Evolutionary conservation across 2,888 invertebrate genomes (phyloP).

Genomic region (Furcula furcula): DNA sequence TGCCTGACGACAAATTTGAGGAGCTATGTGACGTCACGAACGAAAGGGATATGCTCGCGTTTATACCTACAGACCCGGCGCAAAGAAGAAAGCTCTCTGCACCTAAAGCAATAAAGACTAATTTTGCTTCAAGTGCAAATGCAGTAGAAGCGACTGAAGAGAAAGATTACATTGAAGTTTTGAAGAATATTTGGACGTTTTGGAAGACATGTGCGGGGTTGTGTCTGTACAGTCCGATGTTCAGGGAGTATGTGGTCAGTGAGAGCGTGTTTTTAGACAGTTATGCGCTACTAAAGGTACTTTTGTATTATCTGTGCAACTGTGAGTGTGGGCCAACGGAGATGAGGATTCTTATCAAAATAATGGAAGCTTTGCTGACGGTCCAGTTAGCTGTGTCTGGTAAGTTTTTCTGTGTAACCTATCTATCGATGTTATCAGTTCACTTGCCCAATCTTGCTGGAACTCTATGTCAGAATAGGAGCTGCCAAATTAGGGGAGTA

Average conservation of each 20-base stretch:
- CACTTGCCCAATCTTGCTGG: no score
- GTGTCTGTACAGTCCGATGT: conserved; percentile 79
- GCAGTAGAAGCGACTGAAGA: conserved; percentile 33
- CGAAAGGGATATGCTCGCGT: conserved; percentile 45
- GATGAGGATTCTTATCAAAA: conserved; percentile 52
- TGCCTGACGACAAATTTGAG: conserved; percentile 50
- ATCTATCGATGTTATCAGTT: no score
- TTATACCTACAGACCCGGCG: conserved; percentile 16
- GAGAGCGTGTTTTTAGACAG: conserved; percentile 60
- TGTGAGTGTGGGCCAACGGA: conserved; percentile 39
- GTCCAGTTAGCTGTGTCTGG: conserved; percentile 70
- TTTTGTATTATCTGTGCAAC: conserved; percentile 49
- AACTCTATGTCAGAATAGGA: no score
- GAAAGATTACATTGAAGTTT: conserved; percentile 53
- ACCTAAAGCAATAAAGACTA: conserved; percentile 35
- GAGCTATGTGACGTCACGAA: conserved; percentile 52
- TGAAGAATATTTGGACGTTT: conserved; percentile 70
- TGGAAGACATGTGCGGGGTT: conserved; percentile 77
- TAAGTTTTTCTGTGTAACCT: no score
- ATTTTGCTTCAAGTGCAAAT: conserved; percentile 28
- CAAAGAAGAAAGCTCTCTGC: conserved; percentile 30
- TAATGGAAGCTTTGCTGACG: conserved; percentile 68
- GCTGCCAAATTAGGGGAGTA: no score
- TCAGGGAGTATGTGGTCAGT: conserved; percentile 65
- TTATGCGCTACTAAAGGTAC: conserved; percentile 59